Percentiles rank a stretch among this genome's conserved stretches.
Evolutionary conservation across 2,797 vertebrate species (phyloP).

Genomic region (Poliocrania exsul): DNA sequence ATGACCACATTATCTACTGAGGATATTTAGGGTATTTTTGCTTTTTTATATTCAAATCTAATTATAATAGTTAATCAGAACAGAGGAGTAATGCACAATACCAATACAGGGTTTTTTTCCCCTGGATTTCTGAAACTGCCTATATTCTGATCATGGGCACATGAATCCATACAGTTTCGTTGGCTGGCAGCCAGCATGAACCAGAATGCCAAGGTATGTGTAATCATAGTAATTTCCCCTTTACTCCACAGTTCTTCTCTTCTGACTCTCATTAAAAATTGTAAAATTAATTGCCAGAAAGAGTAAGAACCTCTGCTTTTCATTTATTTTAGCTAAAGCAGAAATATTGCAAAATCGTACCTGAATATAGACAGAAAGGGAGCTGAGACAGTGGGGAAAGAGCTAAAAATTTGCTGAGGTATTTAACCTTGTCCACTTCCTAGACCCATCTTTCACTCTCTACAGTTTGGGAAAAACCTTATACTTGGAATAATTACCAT

Average conservation of each 20-base stretch:
- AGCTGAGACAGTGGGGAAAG: not conserved
- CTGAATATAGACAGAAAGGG: not conserved
- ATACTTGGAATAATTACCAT: not conserved
- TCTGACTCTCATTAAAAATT: not conserved
- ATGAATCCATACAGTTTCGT: not conserved
- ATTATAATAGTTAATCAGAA: not conserved
- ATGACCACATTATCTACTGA: not conserved
- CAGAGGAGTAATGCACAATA: not conserved
- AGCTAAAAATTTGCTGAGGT: not conserved
- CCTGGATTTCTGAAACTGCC: not conserved
- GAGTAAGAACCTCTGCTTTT: not conserved
- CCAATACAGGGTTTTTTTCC: rapidly evolving
- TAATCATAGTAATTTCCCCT: not conserved
- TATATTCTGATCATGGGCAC: not conserved
- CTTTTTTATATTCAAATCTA: not conserved
- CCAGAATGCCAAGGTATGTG: not conserved
- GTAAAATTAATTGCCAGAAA: not conserved
- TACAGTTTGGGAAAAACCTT: not conserved
- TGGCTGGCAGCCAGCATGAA: not conserved
- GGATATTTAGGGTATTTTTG: not conserved
- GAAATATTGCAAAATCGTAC: not conserved
- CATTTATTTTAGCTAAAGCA: not conserved
- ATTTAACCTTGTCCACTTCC: not conserved
- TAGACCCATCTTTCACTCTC: not conserved
- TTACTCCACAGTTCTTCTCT: not conserved